Evolutionary conservation across 2,888 invertebrate genomes (phyloP).

Genomic region (Drosophila anomalata): DNA sequence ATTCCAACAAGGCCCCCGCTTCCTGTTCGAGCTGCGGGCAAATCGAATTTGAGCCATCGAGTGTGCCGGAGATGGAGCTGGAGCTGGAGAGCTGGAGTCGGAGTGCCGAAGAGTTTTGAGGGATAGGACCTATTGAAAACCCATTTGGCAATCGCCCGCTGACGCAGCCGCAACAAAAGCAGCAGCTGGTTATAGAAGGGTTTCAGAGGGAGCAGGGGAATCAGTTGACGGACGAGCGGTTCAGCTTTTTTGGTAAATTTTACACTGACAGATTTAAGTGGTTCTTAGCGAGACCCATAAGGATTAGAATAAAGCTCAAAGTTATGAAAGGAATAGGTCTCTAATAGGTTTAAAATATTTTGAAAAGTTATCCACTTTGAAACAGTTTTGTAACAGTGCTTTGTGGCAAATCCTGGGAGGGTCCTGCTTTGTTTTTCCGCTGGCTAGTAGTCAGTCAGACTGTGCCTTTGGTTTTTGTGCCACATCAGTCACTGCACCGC

Average conservation of each 20-base stretch:
- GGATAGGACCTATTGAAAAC: slow-evolving; percentile 66
- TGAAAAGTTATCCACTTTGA: not conserved
- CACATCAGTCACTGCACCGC: slow-evolving; percentile 75
- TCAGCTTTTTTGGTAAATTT: slow-evolving; percentile 65
- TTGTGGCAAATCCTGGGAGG: slow-evolving; percentile 10
- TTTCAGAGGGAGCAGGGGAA: not conserved
- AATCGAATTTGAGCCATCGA: slow-evolving; percentile 35
- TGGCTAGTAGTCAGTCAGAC: slow-evolving; percentile 39
- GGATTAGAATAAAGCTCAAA: no score
- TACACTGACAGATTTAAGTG: slow-evolving; percentile 15
- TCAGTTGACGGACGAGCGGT: slow-evolving; percentile 29
- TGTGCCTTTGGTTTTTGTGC: slow-evolving; percentile 58
- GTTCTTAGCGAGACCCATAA: no score
- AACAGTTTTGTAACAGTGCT: not conserved
- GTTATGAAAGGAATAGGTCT: not conserved
- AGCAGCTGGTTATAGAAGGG: slow-evolving; percentile 25
- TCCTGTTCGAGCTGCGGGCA: slow-evolving; percentile 43
- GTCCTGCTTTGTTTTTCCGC: slow-evolving; percentile 60
- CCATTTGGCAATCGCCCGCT: slow-evolving; percentile 63
- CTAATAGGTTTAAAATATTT: not conserved
- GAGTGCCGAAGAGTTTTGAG: slow-evolving; percentile 5
- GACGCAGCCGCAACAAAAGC: slow-evolving; percentile 44
- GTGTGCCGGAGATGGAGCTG: not conserved
- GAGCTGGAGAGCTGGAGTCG: not conserved
- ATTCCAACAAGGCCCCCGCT: slow-evolving; percentile 61